Evolutionary conservation across 2,113 vertebrate genomes (phyloP).

Genomic region (Origma solitaria): DNA sequence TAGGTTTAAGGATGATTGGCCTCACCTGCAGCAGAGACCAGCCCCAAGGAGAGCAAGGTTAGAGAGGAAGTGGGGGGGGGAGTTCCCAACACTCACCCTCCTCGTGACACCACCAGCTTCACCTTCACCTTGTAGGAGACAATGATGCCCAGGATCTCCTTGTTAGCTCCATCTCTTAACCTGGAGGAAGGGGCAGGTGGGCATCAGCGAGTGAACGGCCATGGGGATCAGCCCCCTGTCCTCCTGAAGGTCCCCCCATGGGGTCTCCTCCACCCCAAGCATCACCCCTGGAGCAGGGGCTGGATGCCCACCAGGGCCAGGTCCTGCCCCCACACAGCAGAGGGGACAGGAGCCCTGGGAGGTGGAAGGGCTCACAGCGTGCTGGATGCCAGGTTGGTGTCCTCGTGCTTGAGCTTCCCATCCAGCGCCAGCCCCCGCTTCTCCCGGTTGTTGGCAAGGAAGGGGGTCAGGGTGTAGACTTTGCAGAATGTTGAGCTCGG

Average conservation of each 20-base stretch:
- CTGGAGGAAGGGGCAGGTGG: conserved; percentile 55
- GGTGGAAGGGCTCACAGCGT: conserved; percentile 81
- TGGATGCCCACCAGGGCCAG: background rate
- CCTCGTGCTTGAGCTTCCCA: conserved; percentile 93
- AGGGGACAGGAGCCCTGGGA: background rate
- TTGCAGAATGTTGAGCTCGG: conserved; percentile 94
- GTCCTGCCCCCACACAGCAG: background rate
- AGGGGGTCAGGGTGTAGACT: conserved; percentile 92
- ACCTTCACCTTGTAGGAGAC: conserved; percentile 98
- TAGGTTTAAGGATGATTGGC: background rate
- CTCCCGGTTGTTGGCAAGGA: conserved; percentile 92
- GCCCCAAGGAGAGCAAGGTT: background rate
- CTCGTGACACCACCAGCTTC: conserved; percentile 94
- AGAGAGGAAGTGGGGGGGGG: background rate
- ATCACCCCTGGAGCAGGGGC: background rate
- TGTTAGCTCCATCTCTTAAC: conserved; percentile 89
- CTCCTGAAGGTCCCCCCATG: background rate
- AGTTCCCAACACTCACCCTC: conserved; percentile 80
- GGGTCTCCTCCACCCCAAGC: background rate
- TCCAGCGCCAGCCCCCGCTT: conserved; percentile 92
- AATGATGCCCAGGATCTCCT: conserved; percentile 93
- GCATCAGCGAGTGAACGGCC: fast-evolving
- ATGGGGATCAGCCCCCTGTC: background rate
- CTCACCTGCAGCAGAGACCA: background rate
- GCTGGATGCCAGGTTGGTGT: conserved; percentile 96